Percentiles rank a stretch among this genome's conserved stretches.
Evolutionary conservation across 2,888 invertebrate genomes (phyloP).

Genomic region (Trissolcus japonicus): DNA sequence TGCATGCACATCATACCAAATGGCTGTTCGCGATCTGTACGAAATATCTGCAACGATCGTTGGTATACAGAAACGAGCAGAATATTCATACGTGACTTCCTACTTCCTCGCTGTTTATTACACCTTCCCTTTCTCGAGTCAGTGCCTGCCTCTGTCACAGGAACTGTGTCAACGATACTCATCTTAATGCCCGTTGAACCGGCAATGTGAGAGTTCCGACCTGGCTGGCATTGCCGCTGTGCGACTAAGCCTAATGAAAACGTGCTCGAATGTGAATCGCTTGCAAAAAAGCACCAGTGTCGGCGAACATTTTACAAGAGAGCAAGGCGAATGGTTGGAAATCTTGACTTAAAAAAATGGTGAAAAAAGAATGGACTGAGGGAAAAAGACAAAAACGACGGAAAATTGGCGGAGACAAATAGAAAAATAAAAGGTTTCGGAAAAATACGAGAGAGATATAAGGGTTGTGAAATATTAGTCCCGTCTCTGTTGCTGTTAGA

Average conservation of each 20-base stretch:
- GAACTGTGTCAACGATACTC: slow-evolving; percentile 72
- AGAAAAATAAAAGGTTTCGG: slow-evolving; percentile 4
- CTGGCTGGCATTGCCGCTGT: slow-evolving; percentile 22
- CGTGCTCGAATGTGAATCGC: slow-evolving; percentile 61
- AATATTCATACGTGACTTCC: slow-evolving; percentile 51
- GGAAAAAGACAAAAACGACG: slow-evolving; percentile 16
- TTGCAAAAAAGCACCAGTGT: slow-evolving; percentile 39
- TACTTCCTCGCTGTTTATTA: slow-evolving; percentile 49
- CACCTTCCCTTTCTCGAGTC: slow-evolving; percentile 40
- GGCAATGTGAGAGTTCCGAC: slow-evolving; percentile 63
- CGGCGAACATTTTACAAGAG: slow-evolving; percentile 35
- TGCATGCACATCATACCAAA: slow-evolving; percentile 23
- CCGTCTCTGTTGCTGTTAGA: slow-evolving; percentile 17
- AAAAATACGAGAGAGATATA: slow-evolving; percentile 6
- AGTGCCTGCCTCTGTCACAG: slow-evolving; percentile 34
- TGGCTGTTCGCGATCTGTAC: slow-evolving; percentile 30
- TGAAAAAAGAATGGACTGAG: slow-evolving; percentile 11
- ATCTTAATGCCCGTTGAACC: slow-evolving; percentile 68
- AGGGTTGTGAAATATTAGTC: slow-evolving; percentile 33
- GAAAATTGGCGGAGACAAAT: slow-evolving; percentile 9
- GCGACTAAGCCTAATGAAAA: slow-evolving; percentile 65
- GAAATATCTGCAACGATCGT: slow-evolving; percentile 49
- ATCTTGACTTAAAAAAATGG: slow-evolving; percentile 26
- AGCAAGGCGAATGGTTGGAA: slow-evolving; percentile 24
- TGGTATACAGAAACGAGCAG: slow-evolving; percentile 25